Evolutionary conservation across 2,888 invertebrate species (phyloP).

Genomic region (Drosophila multiciliata): DNA sequence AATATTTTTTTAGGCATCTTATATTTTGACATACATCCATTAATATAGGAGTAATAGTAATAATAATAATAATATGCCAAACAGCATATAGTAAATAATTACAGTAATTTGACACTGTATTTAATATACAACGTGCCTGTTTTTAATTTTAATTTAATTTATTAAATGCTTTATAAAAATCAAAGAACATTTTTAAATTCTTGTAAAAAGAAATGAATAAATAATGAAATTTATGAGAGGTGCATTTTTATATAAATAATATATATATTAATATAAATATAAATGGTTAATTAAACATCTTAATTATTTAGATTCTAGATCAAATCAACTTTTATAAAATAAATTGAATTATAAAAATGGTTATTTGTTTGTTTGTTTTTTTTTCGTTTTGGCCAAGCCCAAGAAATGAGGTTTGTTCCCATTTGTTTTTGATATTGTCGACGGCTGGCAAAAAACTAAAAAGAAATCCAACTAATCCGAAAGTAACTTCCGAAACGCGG

Average conservation of each 20-base stretch:
- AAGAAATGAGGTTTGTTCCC: background rate
- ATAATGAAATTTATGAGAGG: no score
- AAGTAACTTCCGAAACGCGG: conserved; percentile 62
- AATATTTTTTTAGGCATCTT: background rate
- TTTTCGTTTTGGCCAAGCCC: background rate
- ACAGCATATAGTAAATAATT: background rate
- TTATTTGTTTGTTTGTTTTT: background rate
- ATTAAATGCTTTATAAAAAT: background rate
- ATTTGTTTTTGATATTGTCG: conserved; percentile 6
- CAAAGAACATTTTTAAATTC: no score
- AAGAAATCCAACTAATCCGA: conserved; percentile 49
- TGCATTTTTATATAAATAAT: no score
- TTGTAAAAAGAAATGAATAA: no score
- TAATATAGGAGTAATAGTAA: background rate
- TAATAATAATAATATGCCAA: no score
- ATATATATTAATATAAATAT: no score
- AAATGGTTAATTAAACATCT: background rate
- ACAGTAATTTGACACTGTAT: background rate
- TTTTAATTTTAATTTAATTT: background rate
- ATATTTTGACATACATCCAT: background rate
- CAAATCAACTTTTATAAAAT: background rate
- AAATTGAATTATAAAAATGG: background rate
- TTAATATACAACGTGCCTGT: background rate
- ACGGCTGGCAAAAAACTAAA: conserved; percentile 13
- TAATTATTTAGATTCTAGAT: background rate